Evolutionary conservation across 2,113 vertebrate genomes (phyloP), one percentile per base, ranked within the genome.

Genomic region (Crypturellus undulatus): DNA sequence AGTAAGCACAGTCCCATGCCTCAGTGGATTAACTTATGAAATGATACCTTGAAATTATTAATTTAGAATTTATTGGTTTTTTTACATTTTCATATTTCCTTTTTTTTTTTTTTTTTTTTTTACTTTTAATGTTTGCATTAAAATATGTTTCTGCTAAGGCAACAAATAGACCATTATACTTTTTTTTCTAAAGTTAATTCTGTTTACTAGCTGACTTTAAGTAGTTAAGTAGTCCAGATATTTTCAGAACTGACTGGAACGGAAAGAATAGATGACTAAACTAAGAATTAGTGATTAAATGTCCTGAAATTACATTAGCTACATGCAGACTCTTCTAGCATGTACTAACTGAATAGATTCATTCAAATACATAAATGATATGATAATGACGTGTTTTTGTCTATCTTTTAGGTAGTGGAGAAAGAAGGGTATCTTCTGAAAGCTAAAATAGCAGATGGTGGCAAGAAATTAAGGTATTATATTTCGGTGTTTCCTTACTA

Each of bases 391-490:
- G 3, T 49, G 28, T 9, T 36, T 26, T 20, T 60, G 80, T 49
- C 49, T 94, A 92, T 84, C 82, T 96, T 98, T 25, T 97, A 99
- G 98, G 97, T 97, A 95, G 96, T 97, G 79, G 90, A 98, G 84
- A 99, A 99, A 97, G 98, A 99, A 96, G 99, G 98, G 60, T 98
- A 98, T 93, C 97, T 99, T 95, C 98, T 99, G 73, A 99, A 99
- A 97, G 98, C 99, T 82, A 99, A 99, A 97, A 99, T 99, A 96
- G 98, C 98, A 79, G 99, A 99, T 9, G 98, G 98, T 45, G 99
- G 99, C 62, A 99, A 99, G 94, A 99, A 99, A 95, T 97, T 98
- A 96, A 99, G 98, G 98, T 99, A 98, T 64, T 68, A 42, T 16
- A 14, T 40, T 4, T 63, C 11, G 32, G 70, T 22, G 14, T 59